Evolutionary conservation across 2,113 vertebrate genomes (phyloP), one percentile per base, ranked within the genome.

Genomic region (Lethenteron reissneri): DNA sequence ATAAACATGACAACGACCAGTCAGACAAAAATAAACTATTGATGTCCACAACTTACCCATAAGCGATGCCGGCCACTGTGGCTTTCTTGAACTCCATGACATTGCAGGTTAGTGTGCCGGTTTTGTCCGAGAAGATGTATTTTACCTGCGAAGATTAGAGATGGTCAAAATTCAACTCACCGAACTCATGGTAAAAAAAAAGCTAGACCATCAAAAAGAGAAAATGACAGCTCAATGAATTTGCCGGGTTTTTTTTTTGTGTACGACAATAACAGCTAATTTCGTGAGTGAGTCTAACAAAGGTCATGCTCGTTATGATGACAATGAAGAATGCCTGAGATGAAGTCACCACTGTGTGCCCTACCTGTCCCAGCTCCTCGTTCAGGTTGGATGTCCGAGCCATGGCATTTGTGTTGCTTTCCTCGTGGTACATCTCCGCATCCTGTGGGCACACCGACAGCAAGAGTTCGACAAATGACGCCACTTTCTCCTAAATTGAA

Each of bases 21-120:
- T 75, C 75, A 75, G 72, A 77, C 78, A 79, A 79, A 79, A 81
- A 41, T 41, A 68, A 68, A 68, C 10, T 25, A 68, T 68, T 10
- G 41, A 41, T 41, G 41, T 41, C 6, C 41, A 41, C 57, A 12
- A 82, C 88, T 76, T 81, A 99, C 94, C 94, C 92, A 72, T 99
- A 99, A 72, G 92, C 85, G 77, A 95, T 83, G 71, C 92, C 94
- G 2, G 91, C 92, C 56, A 99, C 80, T 19, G 88, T 94, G 77
- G 92, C 97, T 78, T 99, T 99, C 84, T 97, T 97, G 80, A 97
- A 99, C 73, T 95, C 89, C 94, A 99, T 99, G 70, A 99, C 83
- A 14, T 99, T 99, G 80, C 94, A 99, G 0, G 94, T 99, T 78
- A 99, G 80, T n/a, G 94, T 99, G 25, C 94, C 92, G 1, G 94